Evolutionary conservation across 2,888 invertebrate genomes (phyloP), one percentile per base, ranked within the genome.

Genomic region (Drosophila rubida): DNA sequence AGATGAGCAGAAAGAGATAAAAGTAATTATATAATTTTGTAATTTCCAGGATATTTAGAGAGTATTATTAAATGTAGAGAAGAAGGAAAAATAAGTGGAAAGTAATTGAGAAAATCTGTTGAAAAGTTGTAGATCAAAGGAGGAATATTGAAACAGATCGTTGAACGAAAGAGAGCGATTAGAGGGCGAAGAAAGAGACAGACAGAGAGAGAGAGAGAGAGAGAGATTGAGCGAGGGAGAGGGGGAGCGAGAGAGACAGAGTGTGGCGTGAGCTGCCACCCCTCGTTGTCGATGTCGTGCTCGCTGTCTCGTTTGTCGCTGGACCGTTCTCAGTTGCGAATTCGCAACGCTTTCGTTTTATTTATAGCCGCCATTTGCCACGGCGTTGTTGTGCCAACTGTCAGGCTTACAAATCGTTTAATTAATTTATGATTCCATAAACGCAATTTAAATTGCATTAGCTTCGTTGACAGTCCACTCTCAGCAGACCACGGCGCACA

Each of bases 361-460:
- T 85, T 82, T 81, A 85, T 81, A 85, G 82, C 70, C 58, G 55
- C 66, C 66, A 75, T 75, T 75, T 67, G 62, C 58, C 62, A 16
- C 57, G 61, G 73, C 78, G 57, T 71, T 82, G 80, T 83, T 82
- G 77, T 83, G 78, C 73, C 80, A 83, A 76, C 86, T 78, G 80
- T 78, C 83, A 76, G 70, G 76, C 86, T 78, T 68, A 78, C 69
- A 76, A 71, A 76, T 75, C 66, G 86, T 72, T 86, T 86, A 73
- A 84, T 84, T 84, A 84, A 86, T 84, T 84, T 84, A 86, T 86
- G 77, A 80, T 80, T 78, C 67, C 78, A 71, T 78, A 69, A 75
- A 75, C 55, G 65, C 65, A 75, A 69, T 72, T 75, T 78, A 82
- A 85, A 82, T 76, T 80, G 70, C 73, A 83, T 82, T 82, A 73